Conservation (phyloP, 2,888 invertebrate species). For the Nomada fabriciana region DNA sequence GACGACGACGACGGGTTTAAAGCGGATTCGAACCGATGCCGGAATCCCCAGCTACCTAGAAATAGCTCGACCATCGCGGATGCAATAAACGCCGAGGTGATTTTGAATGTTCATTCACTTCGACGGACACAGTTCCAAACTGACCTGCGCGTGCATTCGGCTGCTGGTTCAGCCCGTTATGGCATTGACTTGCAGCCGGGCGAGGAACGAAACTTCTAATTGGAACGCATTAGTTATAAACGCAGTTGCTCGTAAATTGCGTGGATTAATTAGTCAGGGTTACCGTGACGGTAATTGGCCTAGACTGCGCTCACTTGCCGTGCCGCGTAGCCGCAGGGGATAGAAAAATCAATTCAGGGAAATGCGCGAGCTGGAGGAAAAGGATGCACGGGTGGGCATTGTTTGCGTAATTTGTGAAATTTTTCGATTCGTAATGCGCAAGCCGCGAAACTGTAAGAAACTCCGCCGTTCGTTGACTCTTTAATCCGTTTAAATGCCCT, state of each 20-base stretch:
- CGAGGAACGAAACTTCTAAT: slow-evolving; percentile 49
- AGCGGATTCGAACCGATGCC: slow-evolving; percentile 39
- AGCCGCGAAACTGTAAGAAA: slow-evolving; percentile 3
- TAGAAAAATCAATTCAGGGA: no score
- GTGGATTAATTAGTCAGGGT: slow-evolving; percentile 42
- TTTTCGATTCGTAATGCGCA: no score
- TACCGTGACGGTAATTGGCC: slow-evolving; percentile 47
- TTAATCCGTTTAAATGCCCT: slow-evolving; percentile 2
- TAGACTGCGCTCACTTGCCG: slow-evolving; percentile 30
- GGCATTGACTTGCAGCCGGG: slow-evolving; percentile 19
- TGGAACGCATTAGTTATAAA: slow-evolving; percentile 51
- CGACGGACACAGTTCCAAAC: slow-evolving; percentile 1
- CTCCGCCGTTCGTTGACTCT: neutral
- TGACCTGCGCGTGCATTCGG: slow-evolving; percentile 19
- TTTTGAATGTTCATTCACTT: slow-evolving; percentile 14
- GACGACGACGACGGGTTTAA: slow-evolving; percentile 44
- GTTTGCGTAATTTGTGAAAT: neutral
- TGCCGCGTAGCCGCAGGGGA: neutral
- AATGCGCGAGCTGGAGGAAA: no score
- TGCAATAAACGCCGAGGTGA: neutral
- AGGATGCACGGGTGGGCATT: neutral
- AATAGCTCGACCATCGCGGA: neutral
- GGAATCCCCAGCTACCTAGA: neutral
- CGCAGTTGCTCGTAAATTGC: slow-evolving; percentile 48
- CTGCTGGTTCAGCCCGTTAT: slow-evolving; percentile 36